phyloP scores from a whole-genome alignment of 2,113 vertebrate species.

The Crotalus horridus region DNA sequence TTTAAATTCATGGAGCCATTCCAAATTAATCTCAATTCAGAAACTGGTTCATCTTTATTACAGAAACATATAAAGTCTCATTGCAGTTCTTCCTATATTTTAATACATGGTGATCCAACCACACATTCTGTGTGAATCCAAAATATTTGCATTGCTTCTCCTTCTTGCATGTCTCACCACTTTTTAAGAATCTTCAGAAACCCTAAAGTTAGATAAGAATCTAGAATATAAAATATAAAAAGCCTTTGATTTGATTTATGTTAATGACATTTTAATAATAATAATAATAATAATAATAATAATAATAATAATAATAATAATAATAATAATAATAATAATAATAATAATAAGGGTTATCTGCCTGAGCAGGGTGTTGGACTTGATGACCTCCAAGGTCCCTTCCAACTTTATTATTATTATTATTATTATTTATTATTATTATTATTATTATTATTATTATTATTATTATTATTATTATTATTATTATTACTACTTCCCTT shows the following conservation, averaged over 20 bases:
- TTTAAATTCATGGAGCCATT: neutral
- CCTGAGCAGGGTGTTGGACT: too few relatives aligned
- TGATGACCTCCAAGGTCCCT: too few relatives aligned
- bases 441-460: too few relatives aligned
- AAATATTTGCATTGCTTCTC: conserved; percentile 29
- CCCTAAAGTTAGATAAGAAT: neutral
- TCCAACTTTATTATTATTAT: too few relatives aligned
- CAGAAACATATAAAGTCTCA: conserved; percentile 8
- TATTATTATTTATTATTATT: too few relatives aligned
- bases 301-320: too few relatives aligned
- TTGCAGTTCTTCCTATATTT: neutral
- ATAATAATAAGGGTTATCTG: too few relatives aligned
- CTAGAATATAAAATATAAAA: neutral
- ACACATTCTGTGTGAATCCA: conserved; percentile 11
- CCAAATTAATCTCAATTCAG: neutral
- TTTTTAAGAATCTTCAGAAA: neutral
- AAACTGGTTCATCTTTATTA: neutral
- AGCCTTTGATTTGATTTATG: neutral
- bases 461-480: too few relatives aligned
- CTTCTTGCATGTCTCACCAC: conserved; percentile 17
- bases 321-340: too few relatives aligned
- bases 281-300: too few relatives aligned
- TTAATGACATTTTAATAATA: neutral
- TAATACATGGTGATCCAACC: neutral
- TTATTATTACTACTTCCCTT: too few relatives aligned